Percentiles rank a stretch among this genome's conserved stretches.
Conservation (phyloP, 2,113 vertebrate genomes). For the Thryonomys swinderianus region DNA sequence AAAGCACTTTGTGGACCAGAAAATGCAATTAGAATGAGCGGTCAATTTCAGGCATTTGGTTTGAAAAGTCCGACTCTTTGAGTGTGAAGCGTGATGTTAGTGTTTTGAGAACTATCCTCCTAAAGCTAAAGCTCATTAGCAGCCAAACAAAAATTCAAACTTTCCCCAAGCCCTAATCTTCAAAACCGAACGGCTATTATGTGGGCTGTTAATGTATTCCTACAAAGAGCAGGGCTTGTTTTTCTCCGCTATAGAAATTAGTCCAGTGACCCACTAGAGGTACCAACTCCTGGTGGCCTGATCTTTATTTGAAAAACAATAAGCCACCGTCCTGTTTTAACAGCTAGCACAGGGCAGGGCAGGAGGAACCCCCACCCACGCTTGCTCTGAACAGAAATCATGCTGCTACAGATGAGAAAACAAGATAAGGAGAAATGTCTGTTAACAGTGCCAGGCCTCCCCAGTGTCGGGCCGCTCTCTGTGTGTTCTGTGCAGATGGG, state of each 20-base stretch:
- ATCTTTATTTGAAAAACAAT: conserved; percentile 66
- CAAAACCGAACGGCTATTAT: background rate
- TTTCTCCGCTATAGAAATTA: conserved; percentile 23
- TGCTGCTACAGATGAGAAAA: conserved; percentile 71
- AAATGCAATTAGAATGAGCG: background rate
- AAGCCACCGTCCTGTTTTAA: conserved; percentile 66
- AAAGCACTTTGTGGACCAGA: background rate
- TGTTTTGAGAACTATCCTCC: conserved; percentile 2
- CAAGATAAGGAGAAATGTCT: conserved; percentile 70
- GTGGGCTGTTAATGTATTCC: background rate
- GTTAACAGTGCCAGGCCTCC: conserved; percentile 53
- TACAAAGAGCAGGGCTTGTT: background rate
- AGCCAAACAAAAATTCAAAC: conserved; percentile 34
- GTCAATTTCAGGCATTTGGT: background rate
- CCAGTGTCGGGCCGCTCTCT: background rate
- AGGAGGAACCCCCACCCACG: conserved; percentile 76
- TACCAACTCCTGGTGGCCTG: background rate
- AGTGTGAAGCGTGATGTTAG: background rate
- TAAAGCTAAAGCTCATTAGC: background rate
- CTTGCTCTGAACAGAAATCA: conserved; percentile 56
- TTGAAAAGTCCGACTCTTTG: conserved; percentile 7
- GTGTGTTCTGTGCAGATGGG: background rate
- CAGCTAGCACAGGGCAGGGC: conserved; percentile 66
- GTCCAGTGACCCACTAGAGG: background rate
- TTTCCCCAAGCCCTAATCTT: background rate